Evolutionary conservation across 1,140 invertebrate genomes (phyloP), one percentile per base, ranked within the genome.

Genomic region (Nephila pilipes): DNA sequence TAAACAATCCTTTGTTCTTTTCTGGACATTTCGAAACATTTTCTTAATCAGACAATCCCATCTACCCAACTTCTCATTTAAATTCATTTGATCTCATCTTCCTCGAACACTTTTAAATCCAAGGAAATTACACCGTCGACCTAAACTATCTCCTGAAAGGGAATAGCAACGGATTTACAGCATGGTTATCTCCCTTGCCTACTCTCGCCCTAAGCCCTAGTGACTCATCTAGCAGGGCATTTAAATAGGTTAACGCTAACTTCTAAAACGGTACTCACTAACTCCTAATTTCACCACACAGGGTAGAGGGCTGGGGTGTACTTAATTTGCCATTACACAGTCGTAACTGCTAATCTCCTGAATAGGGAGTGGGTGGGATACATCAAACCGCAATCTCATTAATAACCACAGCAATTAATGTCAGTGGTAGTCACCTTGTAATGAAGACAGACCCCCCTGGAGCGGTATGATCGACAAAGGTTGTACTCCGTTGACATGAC

Each of bases 401-500:
- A 88, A 69, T 88, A 88, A 88, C 57, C 58, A 14, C 58, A 38
- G 63, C 85, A 88, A 88, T 88, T 88, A 88, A 88, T 88, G 85
- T 88, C 83, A 29, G 58, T 22, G 58, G 58, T 60, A 60, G 58
- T 60, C 85, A 88, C 54, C 85, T 46, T 69, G 25, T 88, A 65
- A 88, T 88, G 85, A 88, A 38, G 58, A 88, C 85, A 58, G 36
- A 69, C 58, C 36, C 36, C 65, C 36, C 79, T 55, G 79, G 79
- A 81, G 14, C 2, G 79, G 36, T 46, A 81, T 46, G 79, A 81
- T 55, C 46, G 79, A 46, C 46, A 81, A 46, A 81, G 80, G 57
- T 32, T 25, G 69, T 32, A 32, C 69, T 29, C 14, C 32, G 69
- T 18, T 75, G 69, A 75, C 69, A 55, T n/a, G 80, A 55, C 38